phyloP scores from a whole-genome alignment of 2,113 vertebrate species.

The Loxodonta africana region DNA sequence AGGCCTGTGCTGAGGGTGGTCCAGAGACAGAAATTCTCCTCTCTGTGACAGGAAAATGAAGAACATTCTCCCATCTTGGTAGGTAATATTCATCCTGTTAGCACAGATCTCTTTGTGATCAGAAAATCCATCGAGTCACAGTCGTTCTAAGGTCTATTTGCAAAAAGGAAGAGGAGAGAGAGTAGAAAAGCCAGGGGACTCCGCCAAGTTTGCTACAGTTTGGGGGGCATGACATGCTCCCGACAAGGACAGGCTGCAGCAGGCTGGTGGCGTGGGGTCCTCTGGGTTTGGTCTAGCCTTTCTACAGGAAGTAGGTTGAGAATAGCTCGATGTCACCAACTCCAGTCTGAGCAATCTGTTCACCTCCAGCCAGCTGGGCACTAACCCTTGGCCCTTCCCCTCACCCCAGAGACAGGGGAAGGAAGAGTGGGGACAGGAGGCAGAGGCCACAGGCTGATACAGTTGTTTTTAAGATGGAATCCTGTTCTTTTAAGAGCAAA shows the following conservation, averaged over 20 bases:
- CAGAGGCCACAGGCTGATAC: background rate
- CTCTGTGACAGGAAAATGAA: background rate
- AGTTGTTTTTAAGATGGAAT: background rate
- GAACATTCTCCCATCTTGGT: background rate
- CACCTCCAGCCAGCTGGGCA: background rate
- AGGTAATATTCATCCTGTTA: background rate
- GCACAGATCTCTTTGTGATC: background rate
- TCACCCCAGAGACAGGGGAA: background rate
- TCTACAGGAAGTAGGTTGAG: background rate
- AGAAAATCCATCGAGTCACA: background rate
- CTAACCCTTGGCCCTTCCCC: background rate
- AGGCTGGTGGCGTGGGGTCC: background rate
- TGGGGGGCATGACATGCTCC: background rate
- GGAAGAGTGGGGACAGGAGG: background rate
- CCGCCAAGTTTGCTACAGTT: background rate
- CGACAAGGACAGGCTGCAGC: background rate
- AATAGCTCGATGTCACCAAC: background rate
- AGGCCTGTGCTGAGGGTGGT: background rate
- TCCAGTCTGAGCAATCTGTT: background rate
- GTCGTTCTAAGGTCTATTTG: background rate
- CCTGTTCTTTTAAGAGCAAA: conserved; percentile 41
- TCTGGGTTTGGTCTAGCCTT: background rate
- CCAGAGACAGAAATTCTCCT: background rate
- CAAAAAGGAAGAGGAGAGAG: background rate
- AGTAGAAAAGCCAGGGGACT: background rate